Base-by-base conservation (phyloP, 1,140 invertebrate genomes). In the Campoletis sonorensis region DNA sequence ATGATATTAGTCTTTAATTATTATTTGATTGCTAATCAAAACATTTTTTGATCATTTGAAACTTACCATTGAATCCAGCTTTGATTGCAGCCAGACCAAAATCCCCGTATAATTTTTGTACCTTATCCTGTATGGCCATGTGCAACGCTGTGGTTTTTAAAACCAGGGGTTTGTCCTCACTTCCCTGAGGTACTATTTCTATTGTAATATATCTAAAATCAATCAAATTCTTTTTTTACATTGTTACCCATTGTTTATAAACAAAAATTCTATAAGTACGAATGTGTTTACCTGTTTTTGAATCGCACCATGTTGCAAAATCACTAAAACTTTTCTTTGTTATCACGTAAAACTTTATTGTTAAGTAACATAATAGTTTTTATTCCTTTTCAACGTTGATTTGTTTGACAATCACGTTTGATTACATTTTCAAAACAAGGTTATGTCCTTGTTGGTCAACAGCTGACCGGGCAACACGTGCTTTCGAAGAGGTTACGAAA, bases 71-170 rank as follows among this genome's bases (percentile, higher is more conserved):
- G 86, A 96, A 95, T 30, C 95, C 96, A 78, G 93, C 91, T 90
- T 93, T 94, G 45, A 95, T 92, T 18, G 95, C 90, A 8, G 95
- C 95, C 23, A 93, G 84, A 15, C 95, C 96, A 88, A 95, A 95
- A 86, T 96, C 95, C 5, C 96, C 96, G 88, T 95, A 95, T 71
- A 95, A 87, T 85, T 94, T 93, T 88, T 96, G 93, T 8, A 96
- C 92, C 92, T 94, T 94, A 37, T 91, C 89, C 18, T 94, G 86
- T 68, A 96, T 87, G 21, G 93, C 93, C 81, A 93, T 90, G 83
- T 95, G 90, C 58, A 96, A 89, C 33, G 93, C 89, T 15, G 87
- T 88, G 45, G 93, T 91, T 84, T 93, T 94, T n/a, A 96, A 82
- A n/a, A 88, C 82, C 11, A 95, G 89, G 30, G 92, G 89, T 83